phyloP scores from a whole-genome alignment of 1,140 invertebrate species.

The Pentalonia nigronervosa region DNA sequence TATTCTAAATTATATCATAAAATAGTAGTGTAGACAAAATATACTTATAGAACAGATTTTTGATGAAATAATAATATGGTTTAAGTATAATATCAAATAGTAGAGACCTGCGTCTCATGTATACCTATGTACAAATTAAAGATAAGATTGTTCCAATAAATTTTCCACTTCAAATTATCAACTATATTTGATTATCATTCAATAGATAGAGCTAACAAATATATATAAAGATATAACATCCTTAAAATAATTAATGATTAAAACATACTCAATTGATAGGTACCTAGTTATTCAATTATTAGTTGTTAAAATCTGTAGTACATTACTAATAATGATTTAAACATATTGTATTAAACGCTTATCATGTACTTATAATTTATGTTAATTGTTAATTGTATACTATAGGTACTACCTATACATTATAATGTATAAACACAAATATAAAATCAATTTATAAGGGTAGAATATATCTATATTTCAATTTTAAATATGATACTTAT shows the following conservation, averaged over 20 bases:
- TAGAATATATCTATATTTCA: too few relatives aligned
- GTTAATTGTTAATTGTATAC: too few relatives aligned
- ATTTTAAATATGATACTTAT: background rate
- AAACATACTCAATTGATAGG: background rate
- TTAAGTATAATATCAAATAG: background rate
- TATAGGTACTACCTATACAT: too few relatives aligned
- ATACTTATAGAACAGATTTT: background rate
- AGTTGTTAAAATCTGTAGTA: background rate
- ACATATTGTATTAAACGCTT: background rate
- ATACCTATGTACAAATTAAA: background rate
- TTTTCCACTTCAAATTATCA: background rate
- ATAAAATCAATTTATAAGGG: too few relatives aligned
- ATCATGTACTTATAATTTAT: too few relatives aligned
- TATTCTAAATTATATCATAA: background rate
- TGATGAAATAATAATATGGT: background rate
- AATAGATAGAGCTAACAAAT: background rate
- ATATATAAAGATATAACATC: background rate
- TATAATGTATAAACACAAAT: too few relatives aligned
- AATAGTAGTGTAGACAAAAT: background rate
- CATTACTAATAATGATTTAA: background rate
- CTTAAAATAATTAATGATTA: background rate
- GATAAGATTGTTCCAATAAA: background rate
- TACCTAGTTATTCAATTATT: background rate
- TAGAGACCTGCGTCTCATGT: background rate
- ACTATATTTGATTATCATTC: background rate